These are phyloP conservation scores for Coenobita brevimanus DNA, from an alignment of 1,140 invertebrate species.

Conservation along the genomic window DNA sequence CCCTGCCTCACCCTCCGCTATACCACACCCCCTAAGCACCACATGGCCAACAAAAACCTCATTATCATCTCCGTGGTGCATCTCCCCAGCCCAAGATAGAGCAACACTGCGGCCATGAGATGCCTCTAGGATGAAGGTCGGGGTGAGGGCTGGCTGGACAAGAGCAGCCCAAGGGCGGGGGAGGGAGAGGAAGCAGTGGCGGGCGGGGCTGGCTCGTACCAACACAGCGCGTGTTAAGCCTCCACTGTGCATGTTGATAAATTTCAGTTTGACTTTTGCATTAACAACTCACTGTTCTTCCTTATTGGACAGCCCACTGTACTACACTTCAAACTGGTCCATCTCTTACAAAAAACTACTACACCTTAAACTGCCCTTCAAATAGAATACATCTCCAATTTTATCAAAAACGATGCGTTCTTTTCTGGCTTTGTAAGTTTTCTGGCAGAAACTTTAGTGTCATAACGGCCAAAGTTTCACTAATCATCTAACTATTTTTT, in stretches of 20 bases:
- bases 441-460: too few species aligned
- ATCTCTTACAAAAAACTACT: too few species aligned
- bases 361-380: too few species aligned
- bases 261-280: too few species aligned
- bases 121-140: conserved; percentile 40
- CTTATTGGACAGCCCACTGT: too few species aligned
- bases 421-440: too few species aligned
- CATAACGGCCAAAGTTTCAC: too few species aligned
- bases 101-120: neutral
- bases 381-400: too few species aligned
- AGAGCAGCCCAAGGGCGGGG: conserved; percentile 45
- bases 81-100: conserved; percentile 67
- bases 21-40: conserved; percentile 41
- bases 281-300: too few species aligned
- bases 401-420: too few species aligned
- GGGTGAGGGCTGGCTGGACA: conserved; percentile 22
- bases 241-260: conserved; percentile 29
- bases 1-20: conserved; percentile 51
- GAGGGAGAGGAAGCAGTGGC: conserved; percentile 66
- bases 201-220: conserved; percentile 36
- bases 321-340: too few species aligned
- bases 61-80: conserved; percentile 32
- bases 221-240: conserved; percentile 49
- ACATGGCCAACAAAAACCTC: conserved; percentile 43
- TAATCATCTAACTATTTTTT: too few species aligned